These are phyloP conservation scores for Trachelipus rathkii DNA, from an alignment of 1,140 invertebrate genomes.

Conservation along the genomic window DNA sequence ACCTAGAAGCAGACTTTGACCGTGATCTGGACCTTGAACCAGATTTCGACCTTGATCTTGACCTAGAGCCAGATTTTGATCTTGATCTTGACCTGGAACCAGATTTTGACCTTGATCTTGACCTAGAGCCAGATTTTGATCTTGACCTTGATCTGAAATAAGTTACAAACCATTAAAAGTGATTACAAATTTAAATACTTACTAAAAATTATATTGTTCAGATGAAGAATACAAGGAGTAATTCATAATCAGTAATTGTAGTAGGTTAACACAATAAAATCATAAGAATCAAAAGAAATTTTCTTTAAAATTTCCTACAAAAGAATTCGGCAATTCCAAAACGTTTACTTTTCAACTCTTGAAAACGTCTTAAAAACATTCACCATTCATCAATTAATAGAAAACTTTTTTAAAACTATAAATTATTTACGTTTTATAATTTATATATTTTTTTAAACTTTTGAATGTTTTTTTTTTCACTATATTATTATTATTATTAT, in stretches of 20 bases:
- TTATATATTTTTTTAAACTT: no score
- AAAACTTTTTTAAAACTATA: no score
- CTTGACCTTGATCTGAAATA: constrained; percentile 1
- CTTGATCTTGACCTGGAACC: constrained; percentile 1
- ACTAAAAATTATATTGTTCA: not conserved
- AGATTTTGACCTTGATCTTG: constrained; percentile 15
- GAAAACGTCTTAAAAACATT: no score
- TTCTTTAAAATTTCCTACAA: no score
- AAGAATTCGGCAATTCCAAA: no score
- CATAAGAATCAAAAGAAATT: not conserved
- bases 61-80: constrained; percentile 4
- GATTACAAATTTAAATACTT: not conserved
- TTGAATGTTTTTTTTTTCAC: no score
- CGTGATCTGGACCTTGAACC: constrained; percentile 6
- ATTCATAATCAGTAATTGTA: not conserved
- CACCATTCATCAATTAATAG: no score
- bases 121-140: constrained; percentile 9
- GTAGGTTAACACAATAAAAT: not conserved
- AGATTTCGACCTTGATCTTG: constrained; percentile 3
- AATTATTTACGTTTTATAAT: no score
- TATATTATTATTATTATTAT: no score
- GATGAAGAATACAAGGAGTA: not conserved
- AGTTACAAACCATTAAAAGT: not conserved
- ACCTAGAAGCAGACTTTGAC: not conserved
- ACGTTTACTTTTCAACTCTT: no score